phyloP scores from a whole-genome alignment of 1,140 invertebrate genomes.

The Conus ventricosus region DNA sequence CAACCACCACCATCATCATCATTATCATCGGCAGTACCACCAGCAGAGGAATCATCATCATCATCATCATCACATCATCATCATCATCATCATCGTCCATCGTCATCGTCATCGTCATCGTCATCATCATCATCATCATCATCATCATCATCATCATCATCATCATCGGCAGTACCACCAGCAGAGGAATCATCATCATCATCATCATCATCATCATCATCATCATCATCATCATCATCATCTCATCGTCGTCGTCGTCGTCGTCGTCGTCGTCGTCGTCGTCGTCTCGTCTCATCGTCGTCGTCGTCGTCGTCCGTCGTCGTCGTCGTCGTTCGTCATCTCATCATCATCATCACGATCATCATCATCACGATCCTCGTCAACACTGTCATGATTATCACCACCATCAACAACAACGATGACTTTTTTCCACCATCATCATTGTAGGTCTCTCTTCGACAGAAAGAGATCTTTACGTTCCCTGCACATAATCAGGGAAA shows the following conservation, averaged over 20 bases:
- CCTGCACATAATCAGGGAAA: too few species aligned
- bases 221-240: conserved; percentile 3
- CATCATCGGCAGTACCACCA: not conserved
- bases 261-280: not conserved
- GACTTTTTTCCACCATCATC: too few species aligned
- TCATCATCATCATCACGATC: too few species aligned
- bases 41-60: too few species aligned
- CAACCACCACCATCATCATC: too few species aligned
- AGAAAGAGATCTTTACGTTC: too few species aligned
- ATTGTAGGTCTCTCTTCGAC: too few species aligned
- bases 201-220: not conserved
- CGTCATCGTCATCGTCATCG: not conserved
- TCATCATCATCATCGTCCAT: not conserved
- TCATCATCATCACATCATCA: not conserved
- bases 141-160: not conserved
- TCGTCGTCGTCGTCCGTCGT: not conserved
- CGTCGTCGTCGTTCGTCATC: not conserved
- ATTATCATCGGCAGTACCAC: too few species aligned
- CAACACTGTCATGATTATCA: too few species aligned
- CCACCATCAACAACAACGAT: too few species aligned
- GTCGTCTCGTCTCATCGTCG: not conserved
- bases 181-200: not conserved
- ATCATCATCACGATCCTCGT: too few species aligned
- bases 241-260: not conserved
- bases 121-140: not conserved